Percentiles rank a stretch among this genome's conserved stretches.
Conservation (phyloP, 2,888 invertebrate species). For the Mechanitis mazaeus region DNA sequence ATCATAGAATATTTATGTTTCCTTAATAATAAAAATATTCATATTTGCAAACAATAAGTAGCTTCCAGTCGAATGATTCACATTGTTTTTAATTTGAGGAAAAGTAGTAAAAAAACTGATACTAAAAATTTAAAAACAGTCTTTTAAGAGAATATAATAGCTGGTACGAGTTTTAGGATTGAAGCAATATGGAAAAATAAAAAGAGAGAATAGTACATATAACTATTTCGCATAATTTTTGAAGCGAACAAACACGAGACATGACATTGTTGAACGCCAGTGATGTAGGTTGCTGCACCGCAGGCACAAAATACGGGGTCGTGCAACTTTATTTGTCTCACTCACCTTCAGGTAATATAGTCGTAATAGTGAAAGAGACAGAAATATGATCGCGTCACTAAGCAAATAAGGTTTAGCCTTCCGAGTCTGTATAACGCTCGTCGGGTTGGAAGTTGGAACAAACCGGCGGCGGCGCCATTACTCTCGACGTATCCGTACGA, state of each 20-base stretch:
- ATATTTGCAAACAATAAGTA: too few species aligned
- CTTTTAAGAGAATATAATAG: too few species aligned
- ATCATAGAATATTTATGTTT: too few species aligned
- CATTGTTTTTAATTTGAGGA: too few species aligned
- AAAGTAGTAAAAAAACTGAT: too few species aligned
- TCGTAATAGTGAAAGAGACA: conserved; percentile 40
- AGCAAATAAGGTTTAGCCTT: conserved; percentile 72
- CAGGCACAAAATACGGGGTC: conserved; percentile 49
- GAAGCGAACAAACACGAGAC: conserved; percentile 55
- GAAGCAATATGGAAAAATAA: conserved; percentile 13
- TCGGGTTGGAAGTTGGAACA: conserved; percentile 53
- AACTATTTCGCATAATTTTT: conserved; percentile 56
- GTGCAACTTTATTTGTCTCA: conserved; percentile 41
- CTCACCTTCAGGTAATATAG: conserved; percentile 28
- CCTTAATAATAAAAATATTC: too few species aligned
- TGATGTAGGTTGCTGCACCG: conserved; percentile 72
- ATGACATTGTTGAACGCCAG: conserved; percentile 66
- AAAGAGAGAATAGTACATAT: conserved; percentile 19
- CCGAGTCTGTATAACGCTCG: conserved; percentile 64
- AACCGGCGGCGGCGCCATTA: conserved; percentile 69
- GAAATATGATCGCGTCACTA: conserved; percentile 55
- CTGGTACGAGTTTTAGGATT: too few species aligned
- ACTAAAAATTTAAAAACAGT: too few species aligned
- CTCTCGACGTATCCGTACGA: conserved; percentile 69
- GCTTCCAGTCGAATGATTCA: too few species aligned